Percentiles rank a stretch among this genome's conserved stretches.
These are phyloP conservation scores for Megaleporinus macrocephalus DNA, from an alignment of 2,113 vertebrate species.

Conservation along the genomic window DNA sequence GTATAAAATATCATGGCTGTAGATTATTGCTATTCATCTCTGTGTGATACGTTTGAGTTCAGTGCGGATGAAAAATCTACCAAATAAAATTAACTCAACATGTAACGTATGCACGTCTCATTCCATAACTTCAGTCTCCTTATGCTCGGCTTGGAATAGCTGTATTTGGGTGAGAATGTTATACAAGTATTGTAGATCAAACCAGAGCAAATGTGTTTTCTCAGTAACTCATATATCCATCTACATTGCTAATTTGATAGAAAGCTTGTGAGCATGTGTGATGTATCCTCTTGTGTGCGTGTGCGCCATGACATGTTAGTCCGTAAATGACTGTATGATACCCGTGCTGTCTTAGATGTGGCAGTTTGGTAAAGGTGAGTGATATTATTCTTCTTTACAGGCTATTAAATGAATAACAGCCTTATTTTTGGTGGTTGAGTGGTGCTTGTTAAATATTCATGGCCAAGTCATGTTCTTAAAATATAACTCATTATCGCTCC, in stretches of 20 bases:
- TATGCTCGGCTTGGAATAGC: conserved; percentile 42
- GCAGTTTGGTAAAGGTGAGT: conserved; percentile 22
- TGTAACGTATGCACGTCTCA: conserved; percentile 45
- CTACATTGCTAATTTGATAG: conserved; percentile 54
- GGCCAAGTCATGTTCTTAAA: conserved; percentile 73
- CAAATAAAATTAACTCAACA: conserved; percentile 38
- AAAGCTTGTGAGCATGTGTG: conserved; percentile 26
- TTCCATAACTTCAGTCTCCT: conserved; percentile 41
- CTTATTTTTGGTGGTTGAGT: conserved; percentile 65
- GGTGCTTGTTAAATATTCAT: conserved; percentile 77
- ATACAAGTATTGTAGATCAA: conserved; percentile 48
- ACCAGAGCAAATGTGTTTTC: conserved; percentile 45
- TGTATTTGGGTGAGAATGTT: conserved; percentile 42
- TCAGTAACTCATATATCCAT: conserved; percentile 39
- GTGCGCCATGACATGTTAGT: background rate
- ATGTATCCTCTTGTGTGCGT: conserved; percentile 25
- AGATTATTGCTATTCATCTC: conserved; percentile 35
- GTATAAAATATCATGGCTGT: conserved; percentile 23
- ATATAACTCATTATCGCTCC: conserved; percentile 78
- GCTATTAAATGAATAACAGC: conserved; percentile 59
- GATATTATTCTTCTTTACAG: conserved; percentile 47
- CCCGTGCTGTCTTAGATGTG: conserved; percentile 11
- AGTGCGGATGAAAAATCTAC: conserved; percentile 27
- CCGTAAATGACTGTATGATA: conserved; percentile 27
- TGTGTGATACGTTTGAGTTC: background rate